A percentile compares a stretch with the other conserved stretches of the same genome.
Conservation (phyloP, 2,113 vertebrate species). For the Cygnus atratus region DNA sequence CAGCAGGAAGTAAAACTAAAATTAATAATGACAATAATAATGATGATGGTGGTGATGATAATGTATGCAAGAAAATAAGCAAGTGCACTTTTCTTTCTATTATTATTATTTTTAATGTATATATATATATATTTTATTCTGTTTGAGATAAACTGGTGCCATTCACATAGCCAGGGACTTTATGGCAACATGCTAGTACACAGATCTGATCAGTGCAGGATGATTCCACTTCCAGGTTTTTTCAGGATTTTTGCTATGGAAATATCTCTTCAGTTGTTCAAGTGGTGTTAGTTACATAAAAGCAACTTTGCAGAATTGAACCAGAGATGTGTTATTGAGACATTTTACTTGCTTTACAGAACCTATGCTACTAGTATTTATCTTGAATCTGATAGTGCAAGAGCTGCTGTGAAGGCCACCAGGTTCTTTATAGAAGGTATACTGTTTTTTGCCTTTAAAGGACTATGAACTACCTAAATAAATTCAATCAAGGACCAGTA, state of each 20-base stretch:
- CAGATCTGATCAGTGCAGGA: neutral
- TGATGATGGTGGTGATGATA: no score
- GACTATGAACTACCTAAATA: neutral
- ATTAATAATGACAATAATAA: no score
- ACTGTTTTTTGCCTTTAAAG: neutral
- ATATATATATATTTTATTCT: neutral
- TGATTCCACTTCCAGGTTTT: neutral
- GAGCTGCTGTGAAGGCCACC: neutral
- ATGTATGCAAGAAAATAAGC: neutral
- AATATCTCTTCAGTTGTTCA: neutral
- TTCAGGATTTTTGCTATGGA: neutral
- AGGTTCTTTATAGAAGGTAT: neutral
- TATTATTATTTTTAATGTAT: neutral
- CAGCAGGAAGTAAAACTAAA: neutral
- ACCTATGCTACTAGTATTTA: neutral
- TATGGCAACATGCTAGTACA: neutral
- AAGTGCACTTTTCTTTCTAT: neutral
- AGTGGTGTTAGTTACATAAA: neutral
- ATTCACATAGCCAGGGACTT: neutral
- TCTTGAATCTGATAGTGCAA: neutral
- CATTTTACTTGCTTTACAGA: neutral
- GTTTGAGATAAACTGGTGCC: neutral
- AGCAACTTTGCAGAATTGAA: neutral
- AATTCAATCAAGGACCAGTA: neutral
- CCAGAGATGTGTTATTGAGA: neutral